Evolutionary conservation across 35 echinoderm and acorn worm genomes (phyloP).

Genomic region (Chiridota heheva): DNA sequence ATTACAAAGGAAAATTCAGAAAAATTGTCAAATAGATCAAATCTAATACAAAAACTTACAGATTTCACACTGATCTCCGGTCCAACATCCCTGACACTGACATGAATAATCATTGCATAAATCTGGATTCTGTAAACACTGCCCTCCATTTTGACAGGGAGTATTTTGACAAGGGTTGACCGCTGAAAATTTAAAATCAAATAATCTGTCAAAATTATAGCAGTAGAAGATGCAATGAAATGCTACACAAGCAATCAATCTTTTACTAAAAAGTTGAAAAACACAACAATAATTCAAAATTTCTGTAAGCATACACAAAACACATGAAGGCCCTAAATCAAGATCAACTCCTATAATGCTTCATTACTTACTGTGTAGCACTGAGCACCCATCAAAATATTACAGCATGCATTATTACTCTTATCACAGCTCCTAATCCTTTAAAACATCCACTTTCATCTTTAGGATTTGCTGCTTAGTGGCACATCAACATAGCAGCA

Average conservation of each 20-base stretch:
- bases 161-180: constrained; percentile 60
- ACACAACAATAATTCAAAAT: too few species aligned
- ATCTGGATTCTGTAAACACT: constrained; percentile 33
- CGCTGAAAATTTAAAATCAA: constrained; percentile 37
- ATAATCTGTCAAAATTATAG: background rate
- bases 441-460: too few species aligned
- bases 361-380: too few species aligned
- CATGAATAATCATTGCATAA: constrained; percentile 76
- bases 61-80: constrained; percentile 62
- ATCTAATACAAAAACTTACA: constrained; percentile 41
- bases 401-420: too few species aligned
- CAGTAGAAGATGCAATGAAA: background rate
- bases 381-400: too few species aligned
- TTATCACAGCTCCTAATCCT: too few species aligned
- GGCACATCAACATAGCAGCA: too few species aligned
- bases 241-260: background rate
- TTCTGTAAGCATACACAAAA: too few species aligned
- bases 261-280: too few species aligned
- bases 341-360: too few species aligned
- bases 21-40: background rate
- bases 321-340: too few species aligned
- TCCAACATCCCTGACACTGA: constrained; percentile 65
- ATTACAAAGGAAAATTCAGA: background rate
- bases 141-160: constrained; percentile 63
- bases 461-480: too few species aligned